Percentiles rank a stretch among this genome's conserved stretches.
These are phyloP conservation scores for Chloromyia formosa DNA, from an alignment of 2,888 invertebrate genomes.

Conservation along the genomic window DNA sequence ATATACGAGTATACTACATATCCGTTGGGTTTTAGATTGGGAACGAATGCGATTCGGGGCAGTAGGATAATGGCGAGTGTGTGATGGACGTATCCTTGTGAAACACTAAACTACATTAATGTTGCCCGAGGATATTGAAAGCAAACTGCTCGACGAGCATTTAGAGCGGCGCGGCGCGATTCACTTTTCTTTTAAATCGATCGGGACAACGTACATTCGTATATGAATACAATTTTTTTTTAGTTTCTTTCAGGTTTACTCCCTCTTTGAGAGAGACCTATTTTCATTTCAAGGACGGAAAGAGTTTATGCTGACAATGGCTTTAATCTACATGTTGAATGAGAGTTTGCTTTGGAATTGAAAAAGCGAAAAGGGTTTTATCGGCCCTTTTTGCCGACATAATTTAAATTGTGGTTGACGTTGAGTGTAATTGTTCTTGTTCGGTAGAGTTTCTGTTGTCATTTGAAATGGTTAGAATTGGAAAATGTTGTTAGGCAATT, in stretches of 20 bases:
- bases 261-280: background rate
- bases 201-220: background rate
- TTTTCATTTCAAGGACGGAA: background rate
- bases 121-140: background rate
- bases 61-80: background rate
- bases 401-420: too few relatives aligned
- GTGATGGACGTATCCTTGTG: conserved; percentile 28
- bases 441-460: too few relatives aligned
- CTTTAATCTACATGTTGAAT: background rate
- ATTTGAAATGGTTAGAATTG: too few relatives aligned
- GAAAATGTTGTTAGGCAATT: too few relatives aligned
- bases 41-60: conserved; percentile 2
- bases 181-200: background rate
- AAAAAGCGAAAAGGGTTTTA: too few relatives aligned
- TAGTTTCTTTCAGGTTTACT: background rate
- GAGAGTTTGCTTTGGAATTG: background rate
- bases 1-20: too few relatives aligned
- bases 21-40: too few relatives aligned
- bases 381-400: too few relatives aligned
- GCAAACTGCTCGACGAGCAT: background rate
- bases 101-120: conserved; percentile 25
- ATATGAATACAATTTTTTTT: background rate
- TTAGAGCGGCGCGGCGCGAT: background rate
- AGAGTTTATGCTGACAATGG: background rate
- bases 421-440: too few relatives aligned